A percentile compares a stretch with the other conserved stretches of the same genome.
phyloP scores from a whole-genome alignment of 2,113 vertebrate species.

The Psittacus erithacus region DNA sequence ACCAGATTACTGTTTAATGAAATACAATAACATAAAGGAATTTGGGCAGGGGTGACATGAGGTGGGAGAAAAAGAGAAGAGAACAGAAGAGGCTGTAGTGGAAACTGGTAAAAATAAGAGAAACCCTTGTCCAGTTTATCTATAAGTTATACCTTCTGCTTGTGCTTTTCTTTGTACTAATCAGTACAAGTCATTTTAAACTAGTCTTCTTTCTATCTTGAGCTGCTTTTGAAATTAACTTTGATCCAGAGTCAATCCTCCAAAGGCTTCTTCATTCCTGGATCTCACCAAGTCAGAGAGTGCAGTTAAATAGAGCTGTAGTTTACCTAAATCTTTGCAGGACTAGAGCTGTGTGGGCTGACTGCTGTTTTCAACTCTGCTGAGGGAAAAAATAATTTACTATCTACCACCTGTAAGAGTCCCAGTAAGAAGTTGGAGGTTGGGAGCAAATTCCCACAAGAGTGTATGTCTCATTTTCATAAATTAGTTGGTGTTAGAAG shows the following conservation, averaged over 20 bases:
- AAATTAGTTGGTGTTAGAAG: neutral
- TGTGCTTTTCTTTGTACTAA: neutral
- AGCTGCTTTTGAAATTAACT: neutral
- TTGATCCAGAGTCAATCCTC: neutral
- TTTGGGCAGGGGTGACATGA: neutral
- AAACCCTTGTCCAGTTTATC: neutral
- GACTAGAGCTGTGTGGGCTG: neutral
- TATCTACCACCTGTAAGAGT: neutral
- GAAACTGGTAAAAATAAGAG: neutral
- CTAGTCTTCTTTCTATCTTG: neutral
- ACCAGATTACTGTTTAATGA: slow-evolving; percentile 28
- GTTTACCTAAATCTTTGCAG: neutral
- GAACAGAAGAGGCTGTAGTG: neutral
- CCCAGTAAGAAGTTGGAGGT: neutral
- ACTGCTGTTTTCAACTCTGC: neutral
- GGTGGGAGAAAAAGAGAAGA: neutral
- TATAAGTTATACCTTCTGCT: neutral
- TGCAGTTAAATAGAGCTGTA: neutral
- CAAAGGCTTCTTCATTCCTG: slow-evolving; percentile 14
- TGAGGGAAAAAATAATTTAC: neutral
- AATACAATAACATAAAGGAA: neutral
- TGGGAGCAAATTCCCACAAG: neutral
- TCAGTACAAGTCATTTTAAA: neutral
- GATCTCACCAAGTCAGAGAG: neutral
- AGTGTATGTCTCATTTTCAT: neutral